Evolutionary conservation across 2,113 vertebrate species (phyloP).

Genomic region (Thalassarche chlororhynchos): DNA sequence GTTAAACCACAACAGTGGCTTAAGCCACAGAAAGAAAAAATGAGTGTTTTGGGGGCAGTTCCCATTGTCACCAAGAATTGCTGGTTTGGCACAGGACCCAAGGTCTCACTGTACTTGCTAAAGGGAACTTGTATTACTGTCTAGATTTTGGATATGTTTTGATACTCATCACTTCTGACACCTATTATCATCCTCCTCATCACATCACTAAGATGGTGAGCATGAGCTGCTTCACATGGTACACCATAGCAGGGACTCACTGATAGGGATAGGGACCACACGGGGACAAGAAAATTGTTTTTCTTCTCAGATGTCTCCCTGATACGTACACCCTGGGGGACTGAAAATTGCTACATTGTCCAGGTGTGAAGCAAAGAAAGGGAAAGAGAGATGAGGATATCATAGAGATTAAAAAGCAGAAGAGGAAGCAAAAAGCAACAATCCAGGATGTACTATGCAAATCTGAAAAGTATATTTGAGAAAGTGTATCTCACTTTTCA

Average conservation of each 20-base stretch:
- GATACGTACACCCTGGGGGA: fast-evolving
- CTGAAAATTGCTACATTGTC: not conserved
- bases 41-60: not conserved
- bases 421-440: not conserved
- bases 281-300: not conserved
- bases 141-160: not conserved
- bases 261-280: not conserved
- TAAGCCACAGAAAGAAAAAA: not conserved
- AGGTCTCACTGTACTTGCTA: not conserved
- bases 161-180: not conserved
- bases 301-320: not conserved
- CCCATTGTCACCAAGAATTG: not conserved
- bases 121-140: not conserved
- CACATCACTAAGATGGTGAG: not conserved
- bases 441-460: not conserved
- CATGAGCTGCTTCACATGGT: not conserved
- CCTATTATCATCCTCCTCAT: not conserved
- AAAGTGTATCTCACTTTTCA: not conserved
- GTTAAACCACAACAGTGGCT: too few species aligned
- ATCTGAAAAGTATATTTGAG: not conserved
- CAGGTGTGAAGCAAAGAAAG: not conserved
- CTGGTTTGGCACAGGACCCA: not conserved
- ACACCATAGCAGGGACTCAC: not conserved
- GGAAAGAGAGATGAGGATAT: not conserved
- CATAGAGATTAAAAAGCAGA: not conserved